phyloP scores from a whole-genome alignment of 2,113 vertebrate genomes.

The Tenrec ecaudatus region DNA sequence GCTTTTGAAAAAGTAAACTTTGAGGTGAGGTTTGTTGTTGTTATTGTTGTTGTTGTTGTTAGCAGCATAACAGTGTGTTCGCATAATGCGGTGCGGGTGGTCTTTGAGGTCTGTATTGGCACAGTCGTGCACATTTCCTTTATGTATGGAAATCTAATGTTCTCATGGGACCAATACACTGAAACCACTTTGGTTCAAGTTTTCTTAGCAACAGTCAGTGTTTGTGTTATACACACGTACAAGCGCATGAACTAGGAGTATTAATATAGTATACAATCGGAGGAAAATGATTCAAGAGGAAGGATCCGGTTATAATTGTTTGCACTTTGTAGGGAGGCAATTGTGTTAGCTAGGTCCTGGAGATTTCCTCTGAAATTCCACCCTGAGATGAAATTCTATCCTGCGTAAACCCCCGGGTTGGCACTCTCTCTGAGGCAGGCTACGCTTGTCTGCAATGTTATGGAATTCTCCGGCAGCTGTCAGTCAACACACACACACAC shows the following conservation, averaged over 20 bases:
- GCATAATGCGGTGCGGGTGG: not conserved
- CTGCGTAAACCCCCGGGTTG: not conserved
- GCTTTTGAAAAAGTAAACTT: conserved; percentile 90
- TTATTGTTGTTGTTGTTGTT: not conserved
- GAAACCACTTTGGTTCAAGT: not conserved
- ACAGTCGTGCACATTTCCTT: not conserved
- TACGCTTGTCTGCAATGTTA: conserved; percentile 12
- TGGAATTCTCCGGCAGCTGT: not conserved
- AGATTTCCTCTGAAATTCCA: not conserved
- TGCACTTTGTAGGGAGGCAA: not conserved
- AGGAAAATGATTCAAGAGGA: not conserved
- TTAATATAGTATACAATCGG: too few relatives aligned
- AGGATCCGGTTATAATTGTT: conserved; percentile 19
- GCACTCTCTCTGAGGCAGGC: conserved; percentile 1
- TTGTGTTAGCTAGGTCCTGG: not conserved
- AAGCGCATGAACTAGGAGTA: not conserved
- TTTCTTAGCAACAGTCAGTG: not conserved
- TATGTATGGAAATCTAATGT: conserved; percentile 18
- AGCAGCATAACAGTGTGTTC: not conserved
- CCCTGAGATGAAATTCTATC: not conserved
- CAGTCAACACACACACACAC: not conserved
- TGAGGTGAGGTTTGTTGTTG: conserved; percentile 83
- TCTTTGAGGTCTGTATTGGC: not conserved
- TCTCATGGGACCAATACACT: not conserved
- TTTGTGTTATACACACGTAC: not conserved